Evolutionary conservation across 2,888 invertebrate genomes (phyloP).

Genomic region (Miltochrista miniata): DNA sequence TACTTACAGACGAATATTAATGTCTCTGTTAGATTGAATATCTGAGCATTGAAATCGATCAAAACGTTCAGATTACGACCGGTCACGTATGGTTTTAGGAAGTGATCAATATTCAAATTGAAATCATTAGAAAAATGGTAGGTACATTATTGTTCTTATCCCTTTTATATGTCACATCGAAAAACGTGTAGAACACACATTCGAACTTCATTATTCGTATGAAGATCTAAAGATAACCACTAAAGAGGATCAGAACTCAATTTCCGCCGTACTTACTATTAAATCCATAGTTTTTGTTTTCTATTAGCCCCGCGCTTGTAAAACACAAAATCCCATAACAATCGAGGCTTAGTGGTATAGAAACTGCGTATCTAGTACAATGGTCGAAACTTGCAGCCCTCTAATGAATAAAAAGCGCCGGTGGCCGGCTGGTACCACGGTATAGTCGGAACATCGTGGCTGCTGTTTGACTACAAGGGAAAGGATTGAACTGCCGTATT

Average conservation of each 20-base stretch:
- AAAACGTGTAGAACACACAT: neutral
- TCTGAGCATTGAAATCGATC: slow-evolving; percentile 4
- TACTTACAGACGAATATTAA: too few species aligned
- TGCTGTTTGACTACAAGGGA: slow-evolving; percentile 32
- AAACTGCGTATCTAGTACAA: slow-evolving; percentile 75
- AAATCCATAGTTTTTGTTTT: slow-evolving; percentile 59
- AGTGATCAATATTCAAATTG: slow-evolving; percentile 10
- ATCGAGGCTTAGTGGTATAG: slow-evolving; percentile 73
- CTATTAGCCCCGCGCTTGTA: slow-evolving; percentile 60
- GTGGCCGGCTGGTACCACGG: slow-evolving; percentile 64
- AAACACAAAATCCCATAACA: slow-evolving; percentile 71
- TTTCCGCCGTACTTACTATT: slow-evolving; percentile 55
- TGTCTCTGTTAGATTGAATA: too few species aligned
- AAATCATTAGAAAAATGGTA: slow-evolving; percentile 2
- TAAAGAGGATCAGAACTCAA: slow-evolving; percentile 53
- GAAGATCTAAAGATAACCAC: slow-evolving; percentile 29
- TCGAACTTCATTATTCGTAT: neutral
- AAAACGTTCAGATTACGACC: slow-evolving; percentile 2
- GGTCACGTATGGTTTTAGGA: slow-evolving; percentile 11
- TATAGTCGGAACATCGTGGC: slow-evolving; percentile 32
- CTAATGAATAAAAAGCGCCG: slow-evolving; percentile 77
- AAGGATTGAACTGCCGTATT: slow-evolving; percentile 48
- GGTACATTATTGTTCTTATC: neutral
- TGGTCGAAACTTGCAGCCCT: slow-evolving; percentile 75
- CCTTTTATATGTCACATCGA: neutral